Conservation (phyloP, 2,888 invertebrate genomes). For the Ptychoptera albimana region DNA sequence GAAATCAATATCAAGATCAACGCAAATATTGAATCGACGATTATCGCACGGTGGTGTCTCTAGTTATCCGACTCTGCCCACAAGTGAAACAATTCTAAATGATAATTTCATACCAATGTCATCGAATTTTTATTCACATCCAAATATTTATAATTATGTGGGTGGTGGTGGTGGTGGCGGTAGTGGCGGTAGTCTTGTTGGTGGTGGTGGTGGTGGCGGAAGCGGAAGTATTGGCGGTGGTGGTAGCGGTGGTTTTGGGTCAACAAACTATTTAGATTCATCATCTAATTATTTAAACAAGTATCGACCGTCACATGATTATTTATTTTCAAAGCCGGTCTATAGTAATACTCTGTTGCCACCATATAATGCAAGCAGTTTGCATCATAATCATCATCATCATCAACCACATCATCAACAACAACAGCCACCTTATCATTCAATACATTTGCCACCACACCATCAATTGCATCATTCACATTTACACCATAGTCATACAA, state of each 20-base stretch:
- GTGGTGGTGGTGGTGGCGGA: constrained; percentile 19
- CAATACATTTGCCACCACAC: constrained; percentile 23
- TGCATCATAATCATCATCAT: constrained; percentile 8
- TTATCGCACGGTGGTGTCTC: constrained; percentile 25
- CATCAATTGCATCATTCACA: constrained; percentile 4
- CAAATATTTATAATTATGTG: constrained; percentile 26
- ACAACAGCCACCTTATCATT: constrained; percentile 7
- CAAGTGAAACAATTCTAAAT: constrained; percentile 16
- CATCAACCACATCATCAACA: constrained; percentile 13
- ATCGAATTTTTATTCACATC: constrained; percentile 29
- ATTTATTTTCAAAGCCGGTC: constrained; percentile 2
- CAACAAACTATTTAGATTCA: constrained; percentile 1
- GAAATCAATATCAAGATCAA: constrained; percentile 31
- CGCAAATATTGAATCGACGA: constrained; percentile 27
- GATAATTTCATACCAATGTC: constrained; percentile 24
- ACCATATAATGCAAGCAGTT: background rate
- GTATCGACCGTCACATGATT: no score
- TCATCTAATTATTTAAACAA: constrained; percentile 2
- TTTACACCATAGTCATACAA: background rate
- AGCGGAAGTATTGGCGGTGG: constrained; percentile 8
- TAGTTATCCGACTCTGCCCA: constrained; percentile 27
- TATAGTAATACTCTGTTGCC: constrained; percentile 3
- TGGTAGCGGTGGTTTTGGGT: constrained; percentile 7
- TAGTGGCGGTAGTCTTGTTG: constrained; percentile 21
- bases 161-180: constrained; percentile 4